Conservation (phyloP, 2,113 vertebrate species). For the Pygoscelis antarcticus region DNA sequence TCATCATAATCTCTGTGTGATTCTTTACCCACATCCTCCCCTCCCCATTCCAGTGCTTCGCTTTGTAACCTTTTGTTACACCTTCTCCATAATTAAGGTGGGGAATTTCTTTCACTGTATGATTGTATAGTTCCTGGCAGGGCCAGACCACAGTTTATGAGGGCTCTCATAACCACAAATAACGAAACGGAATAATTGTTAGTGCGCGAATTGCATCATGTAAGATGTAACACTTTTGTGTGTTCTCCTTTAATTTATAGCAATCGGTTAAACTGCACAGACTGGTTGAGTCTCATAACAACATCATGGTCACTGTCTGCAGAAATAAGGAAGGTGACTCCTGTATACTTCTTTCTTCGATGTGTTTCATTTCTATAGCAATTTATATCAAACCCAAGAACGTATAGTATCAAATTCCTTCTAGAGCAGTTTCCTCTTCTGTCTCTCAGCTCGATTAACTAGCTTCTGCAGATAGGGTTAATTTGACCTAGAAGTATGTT, state of each 20-base stretch:
- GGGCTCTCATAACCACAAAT: neutral
- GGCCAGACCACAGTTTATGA: neutral
- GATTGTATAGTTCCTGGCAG: neutral
- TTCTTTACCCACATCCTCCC: constrained; percentile 21
- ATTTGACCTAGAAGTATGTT: neutral
- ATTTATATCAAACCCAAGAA: neutral
- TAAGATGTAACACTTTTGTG: neutral
- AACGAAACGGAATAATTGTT: neutral
- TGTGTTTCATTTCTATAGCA: neutral
- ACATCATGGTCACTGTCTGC: constrained; percentile 73
- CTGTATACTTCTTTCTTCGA: neutral
- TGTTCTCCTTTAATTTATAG: constrained; percentile 70
- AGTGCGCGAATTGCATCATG: neutral
- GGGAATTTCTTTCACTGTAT: neutral
- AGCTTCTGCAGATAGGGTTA: neutral
- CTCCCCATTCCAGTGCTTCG: constrained; percentile 27
- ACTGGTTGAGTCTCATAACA: constrained; percentile 81
- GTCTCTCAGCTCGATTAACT: neutral
- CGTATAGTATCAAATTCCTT: neutral
- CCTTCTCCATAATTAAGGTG: neutral
- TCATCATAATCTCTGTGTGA: neutral
- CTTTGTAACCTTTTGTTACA: neutral
- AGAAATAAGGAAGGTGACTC: constrained; percentile 75
- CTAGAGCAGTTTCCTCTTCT: neutral
- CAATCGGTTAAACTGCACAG: constrained; percentile 81